A percentile compares a stretch with the other conserved stretches of the same genome.
These are phyloP conservation scores for Megamerina dolium DNA, from an alignment of 2,888 invertebrate species.

Conservation along the genomic window DNA sequence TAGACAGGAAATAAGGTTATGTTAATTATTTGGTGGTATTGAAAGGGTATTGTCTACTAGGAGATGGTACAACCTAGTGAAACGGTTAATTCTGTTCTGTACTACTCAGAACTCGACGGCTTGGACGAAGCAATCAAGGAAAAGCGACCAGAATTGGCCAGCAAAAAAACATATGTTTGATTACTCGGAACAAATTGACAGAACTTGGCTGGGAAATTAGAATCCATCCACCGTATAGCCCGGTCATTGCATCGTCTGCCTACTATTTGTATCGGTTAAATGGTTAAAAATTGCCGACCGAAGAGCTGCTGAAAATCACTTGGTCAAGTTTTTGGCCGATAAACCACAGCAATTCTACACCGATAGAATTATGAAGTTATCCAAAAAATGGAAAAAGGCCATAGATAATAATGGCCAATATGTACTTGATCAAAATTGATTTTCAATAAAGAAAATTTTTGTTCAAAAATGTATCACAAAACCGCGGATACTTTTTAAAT, in stretches of 20 bases:
- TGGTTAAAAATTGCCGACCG: not conserved
- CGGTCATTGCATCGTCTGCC: not conserved
- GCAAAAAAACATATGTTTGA: not conserved
- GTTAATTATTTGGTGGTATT: not conserved
- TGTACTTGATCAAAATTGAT: no score
- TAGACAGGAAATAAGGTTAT: not conserved
- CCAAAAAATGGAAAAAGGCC: slow-evolving; percentile 7
- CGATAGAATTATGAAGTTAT: not conserved
- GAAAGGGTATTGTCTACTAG: not conserved
- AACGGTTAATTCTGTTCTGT: not conserved
- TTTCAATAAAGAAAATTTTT: no score
- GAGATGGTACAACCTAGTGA: not conserved
- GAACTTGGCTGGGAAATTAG: not conserved
- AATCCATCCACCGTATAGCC: not conserved
- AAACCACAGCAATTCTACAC: not conserved
- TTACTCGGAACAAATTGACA: not conserved
- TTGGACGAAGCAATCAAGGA: no score
- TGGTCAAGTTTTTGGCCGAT: not conserved
- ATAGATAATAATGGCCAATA: slow-evolving; percentile 32
- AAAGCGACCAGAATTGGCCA: not conserved
- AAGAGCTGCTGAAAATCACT: not conserved
- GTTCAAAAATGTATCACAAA: no score
- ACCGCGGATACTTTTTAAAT: no score
- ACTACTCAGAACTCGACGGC: no score
- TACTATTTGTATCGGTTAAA: slow-evolving; percentile 7